phyloP scores from a whole-genome alignment of 2,888 invertebrate species.

The Mesochorus sp. region DNA sequence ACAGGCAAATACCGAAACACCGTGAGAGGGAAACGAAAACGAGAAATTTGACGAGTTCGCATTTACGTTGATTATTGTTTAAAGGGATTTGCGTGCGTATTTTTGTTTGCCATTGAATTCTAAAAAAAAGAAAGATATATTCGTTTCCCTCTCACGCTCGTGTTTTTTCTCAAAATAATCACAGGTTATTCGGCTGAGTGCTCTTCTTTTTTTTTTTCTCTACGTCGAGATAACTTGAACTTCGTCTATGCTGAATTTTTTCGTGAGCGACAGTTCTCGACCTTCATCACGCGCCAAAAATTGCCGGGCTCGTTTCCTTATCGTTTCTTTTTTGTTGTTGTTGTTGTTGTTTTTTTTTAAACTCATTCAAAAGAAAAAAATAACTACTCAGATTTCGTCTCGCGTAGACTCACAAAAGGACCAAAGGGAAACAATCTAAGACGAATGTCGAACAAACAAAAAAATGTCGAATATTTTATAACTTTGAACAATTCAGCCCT shows the following conservation, averaged over 20 bases:
- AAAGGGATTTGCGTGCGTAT: not conserved
- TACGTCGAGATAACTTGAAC: slow-evolving; percentile 28
- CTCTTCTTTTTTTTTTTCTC: slow-evolving; percentile 35
- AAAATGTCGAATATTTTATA: slow-evolving; percentile 44
- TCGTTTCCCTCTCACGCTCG: slow-evolving; percentile 4
- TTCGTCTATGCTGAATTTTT: slow-evolving; percentile 5
- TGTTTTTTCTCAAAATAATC: slow-evolving; percentile 52
- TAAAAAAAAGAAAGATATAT: not conserved
- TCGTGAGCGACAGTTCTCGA: slow-evolving; percentile 15
- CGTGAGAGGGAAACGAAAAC: slow-evolving; percentile 20
- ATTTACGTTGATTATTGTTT: not conserved
- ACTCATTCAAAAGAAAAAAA: not conserved
- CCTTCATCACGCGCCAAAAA: slow-evolving; percentile 8
- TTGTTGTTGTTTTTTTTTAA: not conserved
- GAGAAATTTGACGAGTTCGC: slow-evolving; percentile 7
- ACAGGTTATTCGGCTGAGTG: slow-evolving; percentile 58
- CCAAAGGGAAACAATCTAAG: slow-evolving; percentile 13
- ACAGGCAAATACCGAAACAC: slow-evolving; percentile 58
- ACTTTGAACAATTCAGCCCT: slow-evolving; percentile 66
- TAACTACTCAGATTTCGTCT: not conserved
- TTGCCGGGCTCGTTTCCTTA: slow-evolving; percentile 2
- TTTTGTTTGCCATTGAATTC: not conserved
- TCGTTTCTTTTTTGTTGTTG: not conserved
- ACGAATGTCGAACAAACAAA: not conserved
- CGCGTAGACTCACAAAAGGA: not conserved